These are phyloP conservation scores for Diorhabda elongata DNA, from an alignment of 1,140 invertebrate species.

Conservation along the genomic window DNA sequence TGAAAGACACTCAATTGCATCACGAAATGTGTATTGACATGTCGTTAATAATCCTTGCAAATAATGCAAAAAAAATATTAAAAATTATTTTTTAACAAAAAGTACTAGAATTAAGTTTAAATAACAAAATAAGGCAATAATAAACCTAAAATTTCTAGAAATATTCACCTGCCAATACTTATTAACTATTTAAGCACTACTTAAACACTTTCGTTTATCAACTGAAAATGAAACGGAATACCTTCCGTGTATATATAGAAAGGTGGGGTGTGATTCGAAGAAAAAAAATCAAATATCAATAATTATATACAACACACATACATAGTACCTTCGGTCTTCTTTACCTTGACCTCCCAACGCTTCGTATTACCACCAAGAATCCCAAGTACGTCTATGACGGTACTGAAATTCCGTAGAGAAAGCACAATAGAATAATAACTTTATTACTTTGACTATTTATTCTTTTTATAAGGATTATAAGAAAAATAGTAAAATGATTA, in stretches of 20 bases:
- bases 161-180: too few species aligned
- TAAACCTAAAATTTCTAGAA: too few species aligned
- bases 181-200: not conserved
- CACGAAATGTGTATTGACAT: too few species aligned
- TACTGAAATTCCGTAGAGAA: slow-evolving; percentile 2
- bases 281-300: not conserved
- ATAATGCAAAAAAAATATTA: too few species aligned
- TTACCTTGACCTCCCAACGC: slow-evolving; percentile 32
- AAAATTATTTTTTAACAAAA: too few species aligned
- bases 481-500: too few species aligned
- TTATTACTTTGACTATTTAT: too few species aligned
- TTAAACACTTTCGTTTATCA: not conserved
- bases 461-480: too few species aligned
- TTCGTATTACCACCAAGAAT: slow-evolving; percentile 9
- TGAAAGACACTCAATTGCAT: too few species aligned
- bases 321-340: slow-evolving; percentile 34
- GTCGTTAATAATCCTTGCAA: too few species aligned
- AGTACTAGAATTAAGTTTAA: too few species aligned
- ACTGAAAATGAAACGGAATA: not conserved
- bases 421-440: not conserved
- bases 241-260: not conserved
- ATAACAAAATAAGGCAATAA: too few species aligned
- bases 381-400: slow-evolving; percentile 11
- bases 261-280: not conserved
- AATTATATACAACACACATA: not conserved